Evolutionary conservation across 2,113 vertebrate genomes (phyloP).

Genomic region (Pyrgilauda ruficollis): DNA sequence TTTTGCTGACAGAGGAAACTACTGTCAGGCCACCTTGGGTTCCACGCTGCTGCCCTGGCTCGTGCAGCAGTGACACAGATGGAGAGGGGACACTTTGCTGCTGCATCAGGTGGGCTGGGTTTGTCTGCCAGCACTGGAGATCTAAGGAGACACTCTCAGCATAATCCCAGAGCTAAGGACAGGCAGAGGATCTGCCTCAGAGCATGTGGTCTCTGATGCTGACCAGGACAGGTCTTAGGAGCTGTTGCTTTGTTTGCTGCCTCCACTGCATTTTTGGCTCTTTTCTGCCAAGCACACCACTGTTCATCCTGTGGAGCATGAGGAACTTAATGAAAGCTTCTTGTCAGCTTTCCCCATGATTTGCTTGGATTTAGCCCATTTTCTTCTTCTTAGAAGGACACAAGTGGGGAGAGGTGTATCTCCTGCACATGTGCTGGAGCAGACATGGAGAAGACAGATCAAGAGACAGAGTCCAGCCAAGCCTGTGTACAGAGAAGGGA

Average conservation of each 20-base stretch:
- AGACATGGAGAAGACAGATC: background rate
- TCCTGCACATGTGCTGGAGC: background rate
- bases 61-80: background rate
- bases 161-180: background rate
- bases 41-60: background rate
- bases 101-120: background rate
- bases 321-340: background rate
- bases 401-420: rapidly evolving
- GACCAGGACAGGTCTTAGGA: background rate
- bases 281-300: background rate
- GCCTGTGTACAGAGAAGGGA: background rate
- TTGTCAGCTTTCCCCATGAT: background rate
- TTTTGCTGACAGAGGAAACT: slow-evolving; percentile 29
- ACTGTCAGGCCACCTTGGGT: background rate
- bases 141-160: background rate
- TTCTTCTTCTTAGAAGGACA: background rate
- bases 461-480: background rate
- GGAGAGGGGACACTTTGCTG: background rate
- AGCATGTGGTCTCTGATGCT: background rate
- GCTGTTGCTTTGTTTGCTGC: background rate
- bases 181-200: background rate
- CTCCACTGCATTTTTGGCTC: background rate
- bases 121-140: background rate
- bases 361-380: background rate
- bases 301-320: background rate